Conservation (phyloP, 2,113 vertebrate genomes). For the Phalacrocorax carbo region DNA sequence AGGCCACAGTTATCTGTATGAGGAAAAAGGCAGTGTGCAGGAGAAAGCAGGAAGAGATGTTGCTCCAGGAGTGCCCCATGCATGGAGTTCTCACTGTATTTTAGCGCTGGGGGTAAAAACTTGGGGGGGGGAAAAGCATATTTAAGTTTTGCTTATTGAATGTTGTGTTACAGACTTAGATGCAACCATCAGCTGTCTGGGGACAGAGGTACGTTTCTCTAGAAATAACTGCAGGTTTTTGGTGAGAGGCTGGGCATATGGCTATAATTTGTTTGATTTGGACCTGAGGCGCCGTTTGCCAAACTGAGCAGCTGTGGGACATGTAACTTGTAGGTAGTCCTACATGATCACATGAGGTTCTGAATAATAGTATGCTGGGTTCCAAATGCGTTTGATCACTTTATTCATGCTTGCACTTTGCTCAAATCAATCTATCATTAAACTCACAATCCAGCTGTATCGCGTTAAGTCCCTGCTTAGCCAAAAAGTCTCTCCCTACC, state of each 20-base stretch:
- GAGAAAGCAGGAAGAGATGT: background rate
- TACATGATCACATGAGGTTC: background rate
- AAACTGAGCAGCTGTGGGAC: background rate
- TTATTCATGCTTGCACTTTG: background rate
- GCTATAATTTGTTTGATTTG: background rate
- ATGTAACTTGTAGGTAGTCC: background rate
- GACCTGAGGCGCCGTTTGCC: background rate
- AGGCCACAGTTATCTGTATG: background rate
- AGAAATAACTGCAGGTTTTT: background rate
- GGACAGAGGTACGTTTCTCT: background rate
- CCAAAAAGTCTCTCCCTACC: background rate
- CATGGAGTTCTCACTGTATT: background rate
- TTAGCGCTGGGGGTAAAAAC: background rate
- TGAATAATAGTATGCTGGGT: background rate
- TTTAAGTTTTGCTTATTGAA: background rate
- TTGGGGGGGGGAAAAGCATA: background rate
- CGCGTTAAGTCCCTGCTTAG: background rate
- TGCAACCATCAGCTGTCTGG: background rate
- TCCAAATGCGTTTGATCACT: background rate
- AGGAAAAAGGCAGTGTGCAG: background rate
- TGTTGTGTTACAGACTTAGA: background rate
- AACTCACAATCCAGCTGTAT: background rate
- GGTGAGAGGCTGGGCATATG: background rate
- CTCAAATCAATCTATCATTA: background rate
- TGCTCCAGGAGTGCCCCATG: background rate